A percentile compares a stretch with the other conserved stretches of the same genome.
phyloP scores from a whole-genome alignment of 2,113 vertebrate genomes.

The Aldabrachelys gigantea region DNA sequence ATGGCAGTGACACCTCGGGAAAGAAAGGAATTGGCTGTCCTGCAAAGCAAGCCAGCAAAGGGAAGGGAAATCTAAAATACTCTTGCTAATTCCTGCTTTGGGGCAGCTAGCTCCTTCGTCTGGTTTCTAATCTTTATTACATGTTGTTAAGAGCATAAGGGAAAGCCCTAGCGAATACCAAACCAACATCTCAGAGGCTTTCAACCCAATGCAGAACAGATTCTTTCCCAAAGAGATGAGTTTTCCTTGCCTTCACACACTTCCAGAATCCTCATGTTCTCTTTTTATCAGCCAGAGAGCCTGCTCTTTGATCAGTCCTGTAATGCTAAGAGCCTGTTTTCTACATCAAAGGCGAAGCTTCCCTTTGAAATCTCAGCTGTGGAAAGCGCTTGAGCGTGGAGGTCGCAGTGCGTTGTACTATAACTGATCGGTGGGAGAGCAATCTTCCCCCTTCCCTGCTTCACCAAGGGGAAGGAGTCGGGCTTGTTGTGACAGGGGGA shows the following conservation, averaged over 20 bases:
- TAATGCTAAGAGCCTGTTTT: neutral
- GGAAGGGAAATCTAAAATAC: neutral
- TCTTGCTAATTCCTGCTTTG: fast-evolving
- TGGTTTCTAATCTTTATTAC: neutral
- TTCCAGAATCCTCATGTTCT: neutral
- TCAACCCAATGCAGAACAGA: fast-evolving
- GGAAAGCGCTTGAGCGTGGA: fast-evolving
- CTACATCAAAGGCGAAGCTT: neutral
- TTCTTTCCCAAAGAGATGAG: neutral
- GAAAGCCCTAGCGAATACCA: neutral
- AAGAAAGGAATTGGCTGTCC: neutral
- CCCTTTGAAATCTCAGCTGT: neutral
- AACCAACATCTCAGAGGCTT: neutral
- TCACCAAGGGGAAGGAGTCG: neutral
- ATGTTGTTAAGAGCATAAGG: neutral
- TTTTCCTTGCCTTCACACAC: neutral
- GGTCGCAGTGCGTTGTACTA: fast-evolving
- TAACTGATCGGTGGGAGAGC: fast-evolving
- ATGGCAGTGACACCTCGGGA: neutral
- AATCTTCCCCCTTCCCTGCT: neutral
- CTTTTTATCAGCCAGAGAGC: neutral
- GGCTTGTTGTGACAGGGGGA: neutral
- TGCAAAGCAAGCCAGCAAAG: neutral
- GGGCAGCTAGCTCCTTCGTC: neutral
- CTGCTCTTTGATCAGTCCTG: neutral